Evolutionary conservation across 2,888 invertebrate genomes (phyloP), one percentile per base, ranked within the genome.

Genomic region (Hydrotaea diabolus): DNA sequence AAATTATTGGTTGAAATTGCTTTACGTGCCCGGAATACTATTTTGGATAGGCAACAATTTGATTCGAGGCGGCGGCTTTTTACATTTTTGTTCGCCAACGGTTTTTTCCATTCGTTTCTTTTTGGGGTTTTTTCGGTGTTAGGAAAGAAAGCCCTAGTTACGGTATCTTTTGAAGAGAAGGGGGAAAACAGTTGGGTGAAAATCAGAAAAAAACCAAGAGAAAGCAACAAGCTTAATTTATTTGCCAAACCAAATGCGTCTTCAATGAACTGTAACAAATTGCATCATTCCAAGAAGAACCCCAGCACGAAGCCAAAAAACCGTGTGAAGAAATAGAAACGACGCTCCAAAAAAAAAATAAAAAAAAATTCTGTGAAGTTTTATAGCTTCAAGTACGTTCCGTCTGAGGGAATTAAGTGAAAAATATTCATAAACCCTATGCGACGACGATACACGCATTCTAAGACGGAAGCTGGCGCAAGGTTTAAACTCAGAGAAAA

Each of bases 1-100:
- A 82, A 85, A 85, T 85, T 76, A 82, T 82, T 79, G 76, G 81
- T 77, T 79, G 73, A 82, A 85, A 79, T 79, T 82, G 76, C 75
- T 77, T 76, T 76, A 85, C 85, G 85, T 85, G 85, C 73, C 66
- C 62, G 17, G 82, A 76, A 85, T 85, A 78, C 49, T 46, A 69
- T 66, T 69, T 43, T 31, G 43, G 69, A 11, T 46, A 46, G 64
- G 46, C 43, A 46, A 69, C 46, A 23, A 69, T 69, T 46, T 46
- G 21, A 69, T 69, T 31, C 43, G 66, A 21, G 19, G 64, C 64
- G 9, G 66, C 66, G n/a, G n/a, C n/a, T 66, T 17, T 15, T 66
- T 39, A 36, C 17, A 66, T 43, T 69, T 43, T 46, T 23, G 21
- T 23, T 46, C 21, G 69, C 23, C 26, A 55, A 55, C 15, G 11